Evolutionary conservation across 2,888 invertebrate genomes (phyloP).

Genomic region (Orthonevra nobilis): DNA sequence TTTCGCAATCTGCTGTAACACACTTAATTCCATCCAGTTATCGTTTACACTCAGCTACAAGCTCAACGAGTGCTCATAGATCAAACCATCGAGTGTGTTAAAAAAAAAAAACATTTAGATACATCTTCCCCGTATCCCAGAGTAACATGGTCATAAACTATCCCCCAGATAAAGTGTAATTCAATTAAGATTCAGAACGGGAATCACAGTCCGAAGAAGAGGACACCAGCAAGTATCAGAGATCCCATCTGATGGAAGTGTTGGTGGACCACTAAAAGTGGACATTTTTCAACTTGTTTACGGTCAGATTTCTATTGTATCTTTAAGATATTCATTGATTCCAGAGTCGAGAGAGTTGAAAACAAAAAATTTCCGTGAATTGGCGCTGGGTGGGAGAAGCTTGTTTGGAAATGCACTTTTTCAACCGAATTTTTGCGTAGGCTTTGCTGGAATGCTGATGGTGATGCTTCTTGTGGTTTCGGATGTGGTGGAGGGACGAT

Average conservation of each 20-base stretch:
- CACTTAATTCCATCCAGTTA: background rate
- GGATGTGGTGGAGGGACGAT: constrained; percentile 7
- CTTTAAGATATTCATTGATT: constrained; percentile 40
- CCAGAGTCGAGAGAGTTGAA: constrained; percentile 15
- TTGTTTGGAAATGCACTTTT: constrained; percentile 38
- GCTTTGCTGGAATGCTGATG: constrained; percentile 15
- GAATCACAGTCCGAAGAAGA: constrained; percentile 11
- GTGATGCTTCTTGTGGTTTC: background rate
- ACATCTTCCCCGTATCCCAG: too few species aligned
- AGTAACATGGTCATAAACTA: constrained; percentile 45
- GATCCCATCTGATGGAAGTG: constrained; percentile 32
- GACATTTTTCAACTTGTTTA: constrained; percentile 40
- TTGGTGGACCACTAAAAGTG: constrained; percentile 35
- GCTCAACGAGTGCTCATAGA: background rate
- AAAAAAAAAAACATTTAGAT: constrained; percentile 2
- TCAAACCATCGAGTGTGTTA: background rate
- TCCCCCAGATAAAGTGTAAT: constrained; percentile 33
- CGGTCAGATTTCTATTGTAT: constrained; percentile 28
- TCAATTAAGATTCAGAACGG: constrained; percentile 56
- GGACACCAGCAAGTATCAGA: background rate
- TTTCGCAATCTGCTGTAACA: too few species aligned
- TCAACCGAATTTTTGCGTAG: constrained; percentile 64
- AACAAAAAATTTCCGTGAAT: constrained; percentile 32
- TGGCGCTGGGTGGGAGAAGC: constrained; percentile 42
- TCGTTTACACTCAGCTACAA: constrained; percentile 2